Base-by-base conservation (phyloP, 2,888 invertebrate species). In the Neocrepidodera transversa region DNA sequence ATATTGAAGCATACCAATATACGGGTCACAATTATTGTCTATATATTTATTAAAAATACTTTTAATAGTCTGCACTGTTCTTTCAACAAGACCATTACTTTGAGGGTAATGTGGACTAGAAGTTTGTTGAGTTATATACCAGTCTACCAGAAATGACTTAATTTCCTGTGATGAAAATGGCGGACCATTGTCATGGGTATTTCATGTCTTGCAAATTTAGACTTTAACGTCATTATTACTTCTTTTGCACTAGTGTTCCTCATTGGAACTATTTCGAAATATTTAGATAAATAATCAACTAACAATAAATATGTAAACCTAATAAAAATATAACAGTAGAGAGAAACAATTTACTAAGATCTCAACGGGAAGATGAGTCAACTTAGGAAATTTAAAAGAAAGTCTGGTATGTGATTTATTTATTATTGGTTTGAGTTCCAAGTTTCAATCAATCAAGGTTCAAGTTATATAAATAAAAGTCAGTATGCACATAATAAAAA, bases 131-230 rank as follows among this genome's bases (percentile, higher is more conserved):
- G 17, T 38, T 5, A 38, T 38, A n/a, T 17, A 17, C 38, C 38
- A 38, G 10, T 38, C 38, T 16, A 6, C 17, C 10, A 38, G 17
- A 38, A 38, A 38, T 17, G 38, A 38, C n/a, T n/a, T n/a, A 38
- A 17, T 10, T 38, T n/a, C n/a, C n/a, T n/a, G n/a, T n/a, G n/a
- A 38, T n/a, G 17, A 38, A 38, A 38, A 38, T 38, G 38, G 38
- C 1, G 38, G 38, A 1, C 17, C 38, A 38, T 38, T 38, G 17
- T 38, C 38, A 38, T 38, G 1, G 38, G 38, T 2, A 38, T 38
- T 1, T 17, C 38, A 11, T 17, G 16, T 17, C 38, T 16, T 16
- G 38, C 16, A 38, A 38, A 38, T 17, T 16, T 38, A 3, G 38
- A 38, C 7, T 38, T 17, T 38, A 38, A 17, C 4, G 38, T 38